Evolutionary conservation across 2,888 invertebrate species (phyloP), one percentile per base, ranked within the genome.

Genomic region (Pachymerium ferrugineum): DNA sequence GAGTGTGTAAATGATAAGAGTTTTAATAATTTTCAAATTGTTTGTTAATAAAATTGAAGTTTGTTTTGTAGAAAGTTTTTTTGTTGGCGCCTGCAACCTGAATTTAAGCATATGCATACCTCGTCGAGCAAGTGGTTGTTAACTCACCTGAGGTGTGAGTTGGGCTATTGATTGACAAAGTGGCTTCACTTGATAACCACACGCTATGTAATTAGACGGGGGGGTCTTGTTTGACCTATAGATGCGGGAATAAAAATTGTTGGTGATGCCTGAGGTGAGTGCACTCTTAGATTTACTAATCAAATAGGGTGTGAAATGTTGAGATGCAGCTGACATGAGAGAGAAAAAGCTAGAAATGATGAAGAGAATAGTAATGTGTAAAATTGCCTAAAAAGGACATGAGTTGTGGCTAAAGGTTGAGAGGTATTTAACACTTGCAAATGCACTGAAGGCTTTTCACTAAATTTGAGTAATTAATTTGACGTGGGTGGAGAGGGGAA

Each of bases 121-220:
- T 25, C 22, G 54, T 14, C 19, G 16, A 47, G 25, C 62, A 62
- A 62, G 25, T 25, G 28, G 62, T 62, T 28, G 62, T 62, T 62
- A 62, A 28, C 62, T 28, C 62, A 62, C 62, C 62, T 62, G 25
- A 62, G 28, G 62, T 62, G 62, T 62, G 62, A 62, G 28, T 62
- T 25, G 25, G 22, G 25, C 28, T 62, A 62, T 62, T 62, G 62
- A 62, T 62, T 62, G 62, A 62, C 62, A 62, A 62, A 62, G 62
- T 62, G 62, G 62, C 62, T 62, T 62, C 28, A 62, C 62, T 25
- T 62, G 62, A 62, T 62, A 62, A 62, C 62, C 62, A 62, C 62
- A 62, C 62, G 62, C 62, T 28, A 62, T 62, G 62, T 62, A 62
- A 62, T 62, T 62, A 62, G 25, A 62, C 62, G 62, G 62, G 62